Evolutionary conservation across 2,888 invertebrate genomes (phyloP), one percentile per base, ranked within the genome.

Genomic region (Oxyteleia sp.): DNA sequence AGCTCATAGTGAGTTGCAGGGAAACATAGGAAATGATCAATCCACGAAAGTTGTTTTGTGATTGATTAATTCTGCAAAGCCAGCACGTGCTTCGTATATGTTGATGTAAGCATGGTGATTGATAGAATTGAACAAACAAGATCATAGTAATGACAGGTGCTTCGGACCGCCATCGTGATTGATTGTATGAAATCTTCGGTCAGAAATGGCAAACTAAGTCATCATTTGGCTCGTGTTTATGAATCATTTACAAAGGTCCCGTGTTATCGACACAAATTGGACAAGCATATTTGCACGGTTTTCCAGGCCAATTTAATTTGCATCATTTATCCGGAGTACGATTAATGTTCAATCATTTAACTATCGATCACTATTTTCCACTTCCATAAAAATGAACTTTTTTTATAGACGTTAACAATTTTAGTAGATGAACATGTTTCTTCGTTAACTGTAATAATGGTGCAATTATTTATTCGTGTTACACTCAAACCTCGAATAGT

Each of bases 111-210:
- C 57, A 13, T 3, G 45, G n/a, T 82, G 81, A 82, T 82, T 69
- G 75, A 82, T 82, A 69, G 81, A 82, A 75, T 75, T 63, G 64
- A 82, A 71, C 81, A 82, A 82, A 82, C 75, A 75, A 82, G 81
- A 75, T 82, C 69, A 64, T 64, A 75, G 81, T 82, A 69, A 75
- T 71, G 75, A 71, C 75, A 75, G 81, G 68, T 75, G 64, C 55
- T 82, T 16, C 63, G 63, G 41, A 45, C 38, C 68, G 15, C 13
- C 45, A n/a, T 18, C 63, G 64, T 75, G 81, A 82, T 82, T 82
- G 69, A 82, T 82, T 49, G 64, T 47, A 13, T n/a, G 5, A 23
- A 53, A 74, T 74, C 81, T 69, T 74, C 5, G 16, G 32, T 35
- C 20, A 4, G 41, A 63, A 69, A 75, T 69, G 26, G 16, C 43